Evolutionary conservation across 2,797 vertebrate species (phyloP).

Genomic region (Thunnus albacares): DNA sequence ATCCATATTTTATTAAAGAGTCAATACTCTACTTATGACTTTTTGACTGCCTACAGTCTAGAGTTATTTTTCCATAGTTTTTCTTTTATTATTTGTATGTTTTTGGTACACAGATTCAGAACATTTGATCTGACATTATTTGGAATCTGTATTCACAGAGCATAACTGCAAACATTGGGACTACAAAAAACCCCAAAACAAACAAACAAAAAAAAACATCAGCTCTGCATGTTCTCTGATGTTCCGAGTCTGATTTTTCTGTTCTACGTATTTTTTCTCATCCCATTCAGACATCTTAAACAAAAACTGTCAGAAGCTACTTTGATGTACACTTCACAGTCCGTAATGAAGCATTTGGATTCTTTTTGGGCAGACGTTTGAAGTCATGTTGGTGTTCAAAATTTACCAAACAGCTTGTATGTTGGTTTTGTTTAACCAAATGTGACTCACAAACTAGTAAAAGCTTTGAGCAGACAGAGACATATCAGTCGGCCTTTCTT

Average conservation of each 20-base stretch:
- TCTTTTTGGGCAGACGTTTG: conserved; percentile 15
- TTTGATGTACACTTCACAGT: conserved; percentile 47
- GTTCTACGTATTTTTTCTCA: neutral
- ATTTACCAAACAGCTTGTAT: conserved; percentile 16
- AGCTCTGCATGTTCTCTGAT: conserved; percentile 13
- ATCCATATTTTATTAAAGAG: conserved; percentile 65
- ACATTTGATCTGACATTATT: conserved; percentile 9
- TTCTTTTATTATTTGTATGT: neutral
- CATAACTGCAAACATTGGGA: conserved; percentile 18
- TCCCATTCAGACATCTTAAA: conserved; percentile 30
- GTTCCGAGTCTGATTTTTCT: neutral
- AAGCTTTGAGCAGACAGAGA: neutral
- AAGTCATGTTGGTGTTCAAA: conserved; percentile 9
- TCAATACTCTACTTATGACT: conserved; percentile 55
- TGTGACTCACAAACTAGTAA: neutral
- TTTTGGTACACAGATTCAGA: conserved; percentile 4
- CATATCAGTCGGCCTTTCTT: neutral
- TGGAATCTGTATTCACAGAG: conserved; percentile 18
- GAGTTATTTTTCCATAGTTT: conserved; percentile 25
- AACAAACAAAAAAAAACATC: neutral
- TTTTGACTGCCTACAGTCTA: conserved; percentile 41
- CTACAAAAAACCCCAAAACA: neutral
- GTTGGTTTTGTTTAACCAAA: conserved; percentile 2
- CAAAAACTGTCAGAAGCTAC: conserved; percentile 1
- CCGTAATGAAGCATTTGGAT: conserved; percentile 14